Evolutionary conservation across 92 coral and sea anemone genomes (phyloP).

Genomic region (Galaxea fascicularis): DNA sequence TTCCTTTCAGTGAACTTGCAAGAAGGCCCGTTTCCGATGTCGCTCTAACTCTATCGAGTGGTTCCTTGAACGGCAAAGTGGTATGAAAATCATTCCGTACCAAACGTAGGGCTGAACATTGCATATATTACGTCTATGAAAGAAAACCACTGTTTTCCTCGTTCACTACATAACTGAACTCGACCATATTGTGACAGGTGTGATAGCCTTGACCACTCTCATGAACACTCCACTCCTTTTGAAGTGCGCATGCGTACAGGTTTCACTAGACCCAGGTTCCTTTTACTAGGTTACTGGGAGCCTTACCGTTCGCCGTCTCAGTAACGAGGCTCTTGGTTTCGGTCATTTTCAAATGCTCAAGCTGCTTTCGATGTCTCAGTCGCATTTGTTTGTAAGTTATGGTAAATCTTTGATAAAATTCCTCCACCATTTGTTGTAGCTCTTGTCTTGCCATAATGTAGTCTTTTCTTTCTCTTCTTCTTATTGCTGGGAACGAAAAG

Average conservation of each 20-base stretch:
- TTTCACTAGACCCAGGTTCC: constrained; percentile 33
- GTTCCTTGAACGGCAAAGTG: no score
- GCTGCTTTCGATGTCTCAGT: constrained; percentile 55
- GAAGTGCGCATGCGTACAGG: background rate
- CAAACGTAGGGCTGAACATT: no score
- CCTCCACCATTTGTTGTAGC: constrained; percentile 54
- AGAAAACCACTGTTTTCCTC: no score
- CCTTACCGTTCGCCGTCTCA: constrained; percentile 1
- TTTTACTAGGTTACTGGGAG: background rate
- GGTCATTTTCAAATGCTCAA: constrained; percentile 17
- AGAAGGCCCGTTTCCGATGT: no score
- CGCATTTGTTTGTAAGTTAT: constrained; percentile 47
- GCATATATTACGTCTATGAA: no score
- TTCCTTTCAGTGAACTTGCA: no score
- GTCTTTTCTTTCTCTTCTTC: constrained; percentile 16
- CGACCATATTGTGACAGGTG: no score
- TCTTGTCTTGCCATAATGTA: constrained; percentile 40
- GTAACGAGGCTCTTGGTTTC: background rate
- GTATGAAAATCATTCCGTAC: no score
- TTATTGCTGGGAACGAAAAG: background rate
- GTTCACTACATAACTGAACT: no score
- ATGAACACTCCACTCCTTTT: no score
- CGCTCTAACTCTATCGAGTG: no score
- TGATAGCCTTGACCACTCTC: no score
- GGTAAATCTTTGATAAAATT: constrained; percentile 51